Evolutionary conservation across 2,888 invertebrate genomes (phyloP), one percentile per base, ranked within the genome.

Genomic region (Nymphalis urticae): DNA sequence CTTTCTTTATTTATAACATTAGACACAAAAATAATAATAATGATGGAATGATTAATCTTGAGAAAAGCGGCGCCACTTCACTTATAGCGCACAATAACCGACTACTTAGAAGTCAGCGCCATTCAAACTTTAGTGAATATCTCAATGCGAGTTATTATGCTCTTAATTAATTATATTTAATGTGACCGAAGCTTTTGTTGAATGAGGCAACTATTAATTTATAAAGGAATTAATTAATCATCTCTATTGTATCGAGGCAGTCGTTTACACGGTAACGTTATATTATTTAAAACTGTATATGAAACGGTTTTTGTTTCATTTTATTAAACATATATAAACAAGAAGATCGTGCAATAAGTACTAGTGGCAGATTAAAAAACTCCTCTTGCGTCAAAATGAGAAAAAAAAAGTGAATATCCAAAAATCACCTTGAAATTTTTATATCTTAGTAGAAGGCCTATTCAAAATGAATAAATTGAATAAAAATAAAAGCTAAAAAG

Each of bases 121-220:
- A 71, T 73, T 71, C 70, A 74, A 68, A 69, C 66, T 59, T 66
- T 56, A 65, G 60, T 73, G 65, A 65, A 63, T 70, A 70, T 70
- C 54, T 60, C 60, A 65, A 68, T 48, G 59, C 47, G 53, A 51
- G 60, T 84, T 32, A 86, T 87, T 86, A 84, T 86, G 83, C 75
- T 76, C 77, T 87, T 86, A 87, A 90, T 91, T 90, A 90, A 91
- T 91, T 88, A 89, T 85, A 85, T 87, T 85, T 86, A 86, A 85
- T 86, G 85, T 85, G 83, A 78, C 80, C 83, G 73, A 70, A 74
- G 73, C 75, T 80, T 84, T 84, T 81, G 83, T 82, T 32, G n/a
- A 56, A 42, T 42, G 68, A 66, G 72, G 73, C 72, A 69, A 64
- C 65, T 72, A 75, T 74, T 74, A 73, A 67, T 71, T 74, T 72